A percentile compares a stretch with the other conserved stretches of the same genome.
These are phyloP conservation scores for Phasianus colchicus DNA, from an alignment of 2,113 vertebrate species.

Conservation along the genomic window DNA sequence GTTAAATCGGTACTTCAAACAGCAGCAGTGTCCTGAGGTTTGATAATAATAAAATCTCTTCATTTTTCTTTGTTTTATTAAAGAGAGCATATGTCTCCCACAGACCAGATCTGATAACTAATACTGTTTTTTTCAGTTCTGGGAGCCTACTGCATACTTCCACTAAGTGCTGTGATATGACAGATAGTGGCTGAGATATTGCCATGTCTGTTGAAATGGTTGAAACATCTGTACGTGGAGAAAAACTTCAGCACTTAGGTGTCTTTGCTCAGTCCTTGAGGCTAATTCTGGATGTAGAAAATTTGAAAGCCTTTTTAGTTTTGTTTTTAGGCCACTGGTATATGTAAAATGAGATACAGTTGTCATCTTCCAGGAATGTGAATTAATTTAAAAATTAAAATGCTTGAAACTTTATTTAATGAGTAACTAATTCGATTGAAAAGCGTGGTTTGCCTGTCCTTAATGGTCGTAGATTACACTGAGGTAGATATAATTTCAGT, in stretches of 20 bases:
- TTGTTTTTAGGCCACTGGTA: neutral
- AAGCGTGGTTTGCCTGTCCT: neutral
- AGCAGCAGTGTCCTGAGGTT: neutral
- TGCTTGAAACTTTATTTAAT: neutral
- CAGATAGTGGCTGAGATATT: neutral
- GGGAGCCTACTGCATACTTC: neutral
- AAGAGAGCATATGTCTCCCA: neutral
- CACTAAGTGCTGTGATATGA: neutral
- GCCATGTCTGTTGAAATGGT: neutral
- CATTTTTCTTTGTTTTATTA: conserved; percentile 18
- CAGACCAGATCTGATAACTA: neutral
- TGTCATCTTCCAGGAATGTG: neutral
- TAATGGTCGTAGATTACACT: neutral
- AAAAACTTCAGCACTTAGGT: neutral
- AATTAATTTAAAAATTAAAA: neutral
- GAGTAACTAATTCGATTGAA: neutral
- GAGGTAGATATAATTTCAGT: conserved; percentile 18
- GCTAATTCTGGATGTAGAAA: neutral
- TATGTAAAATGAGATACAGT: neutral
- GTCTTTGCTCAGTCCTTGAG: neutral
- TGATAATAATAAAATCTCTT: conserved; percentile 10
- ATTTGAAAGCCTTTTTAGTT: neutral
- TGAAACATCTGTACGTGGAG: neutral
- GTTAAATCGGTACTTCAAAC: neutral
- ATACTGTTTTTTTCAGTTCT: neutral